These are phyloP conservation scores for Akabosia matsudoensis DNA, from an alignment of 1,140 invertebrate species.

Conservation along the genomic window DNA sequence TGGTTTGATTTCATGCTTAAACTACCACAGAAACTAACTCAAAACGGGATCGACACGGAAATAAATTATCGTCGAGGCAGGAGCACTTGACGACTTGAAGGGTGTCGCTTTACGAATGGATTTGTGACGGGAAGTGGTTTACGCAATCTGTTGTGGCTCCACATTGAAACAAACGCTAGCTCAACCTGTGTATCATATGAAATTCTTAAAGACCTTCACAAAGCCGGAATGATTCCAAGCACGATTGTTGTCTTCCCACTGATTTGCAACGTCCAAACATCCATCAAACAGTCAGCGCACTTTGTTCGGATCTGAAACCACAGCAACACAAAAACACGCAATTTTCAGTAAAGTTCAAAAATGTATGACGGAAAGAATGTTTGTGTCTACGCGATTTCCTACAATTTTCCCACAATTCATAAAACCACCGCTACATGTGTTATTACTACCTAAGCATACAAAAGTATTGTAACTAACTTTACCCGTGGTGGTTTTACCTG, in stretches of 20 bases:
- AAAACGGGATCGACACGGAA: not conserved
- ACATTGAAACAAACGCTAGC: not conserved
- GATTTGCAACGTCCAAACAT: no score
- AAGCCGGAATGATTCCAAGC: not conserved
- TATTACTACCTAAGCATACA: no score
- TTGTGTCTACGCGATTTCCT: no score
- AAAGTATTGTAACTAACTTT: no score
- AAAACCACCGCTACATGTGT: no score
- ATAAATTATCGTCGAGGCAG: slow-evolving; percentile 2
- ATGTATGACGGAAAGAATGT: no score
- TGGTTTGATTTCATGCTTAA: not conserved
- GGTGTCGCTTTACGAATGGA: not conserved
- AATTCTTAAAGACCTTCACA: not conserved
- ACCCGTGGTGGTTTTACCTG: no score
- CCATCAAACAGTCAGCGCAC: no score
- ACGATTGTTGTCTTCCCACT: not conserved
- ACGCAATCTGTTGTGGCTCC: not conserved
- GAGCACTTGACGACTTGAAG: not conserved
- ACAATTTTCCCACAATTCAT: no score
- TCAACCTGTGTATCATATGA: not conserved
- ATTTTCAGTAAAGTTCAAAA: no score
- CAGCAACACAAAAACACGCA: no score
- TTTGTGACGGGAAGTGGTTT: not conserved
- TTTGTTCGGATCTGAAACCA: no score
- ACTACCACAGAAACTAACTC: not conserved